These are phyloP conservation scores for Platypus cylindrus DNA, from an alignment of 2,888 invertebrate species.

Conservation along the genomic window DNA sequence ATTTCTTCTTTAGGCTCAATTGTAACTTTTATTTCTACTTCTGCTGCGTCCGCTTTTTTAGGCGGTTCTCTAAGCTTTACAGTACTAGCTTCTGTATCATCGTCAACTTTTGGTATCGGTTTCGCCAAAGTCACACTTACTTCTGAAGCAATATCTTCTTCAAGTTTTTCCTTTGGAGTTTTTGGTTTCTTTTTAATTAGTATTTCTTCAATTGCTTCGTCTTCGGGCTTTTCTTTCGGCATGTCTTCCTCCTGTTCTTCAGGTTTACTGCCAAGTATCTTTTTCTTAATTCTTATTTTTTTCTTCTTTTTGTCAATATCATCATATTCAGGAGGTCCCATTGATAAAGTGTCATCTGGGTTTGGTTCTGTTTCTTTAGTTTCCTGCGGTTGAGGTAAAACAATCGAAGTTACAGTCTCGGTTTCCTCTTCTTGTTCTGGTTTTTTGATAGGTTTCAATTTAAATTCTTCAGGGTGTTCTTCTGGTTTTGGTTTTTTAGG, in stretches of 20 bases:
- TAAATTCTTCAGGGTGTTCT: conserved; percentile 25
- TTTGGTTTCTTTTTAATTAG: conserved; percentile 21
- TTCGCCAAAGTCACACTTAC: conserved; percentile 31
- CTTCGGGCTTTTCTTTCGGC: conserved; percentile 3
- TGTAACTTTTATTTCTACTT: conserved; percentile 24
- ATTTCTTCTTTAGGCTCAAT: conserved; percentile 29
- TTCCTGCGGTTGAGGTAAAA: conserved; percentile 7
- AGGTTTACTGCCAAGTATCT: conserved; percentile 3
- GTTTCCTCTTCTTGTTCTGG: conserved; percentile 14
- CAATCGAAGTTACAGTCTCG: conserved; percentile 9
- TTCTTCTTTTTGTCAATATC: conserved; percentile 12
- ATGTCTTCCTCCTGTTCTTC: background rate
- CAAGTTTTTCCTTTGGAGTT: conserved; percentile 22
- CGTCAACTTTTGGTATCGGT: conserved; percentile 32
- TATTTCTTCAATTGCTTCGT: conserved; percentile 18
- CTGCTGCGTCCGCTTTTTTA: conserved; percentile 22
- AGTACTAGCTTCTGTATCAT: conserved; percentile 17
- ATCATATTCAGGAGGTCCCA: conserved; percentile 5
- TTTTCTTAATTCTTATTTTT: conserved; percentile 4
- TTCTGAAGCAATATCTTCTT: conserved; percentile 26
- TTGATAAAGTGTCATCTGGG: conserved; percentile 12
- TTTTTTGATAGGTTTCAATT: conserved; percentile 22
- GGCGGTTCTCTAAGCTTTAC: conserved; percentile 20
- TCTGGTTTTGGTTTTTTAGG: conserved; percentile 21
- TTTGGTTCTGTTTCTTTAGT: conserved; percentile 9